Conservation (phyloP, 2,888 invertebrate genomes). For the Eucera pruinosa region DNA sequence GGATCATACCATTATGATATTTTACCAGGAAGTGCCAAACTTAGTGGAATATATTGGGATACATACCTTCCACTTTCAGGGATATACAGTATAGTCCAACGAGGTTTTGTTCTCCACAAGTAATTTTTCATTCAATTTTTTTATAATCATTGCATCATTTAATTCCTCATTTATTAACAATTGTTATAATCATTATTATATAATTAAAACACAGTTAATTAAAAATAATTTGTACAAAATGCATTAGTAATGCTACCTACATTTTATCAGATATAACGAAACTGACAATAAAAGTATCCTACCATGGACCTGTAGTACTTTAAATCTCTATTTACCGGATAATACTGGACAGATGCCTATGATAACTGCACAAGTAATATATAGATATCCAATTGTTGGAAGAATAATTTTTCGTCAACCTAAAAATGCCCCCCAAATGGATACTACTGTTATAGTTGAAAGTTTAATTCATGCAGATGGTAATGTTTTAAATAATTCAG, state of each 20-base stretch:
- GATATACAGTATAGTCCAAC: slow-evolving; percentile 90
- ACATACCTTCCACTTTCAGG: slow-evolving; percentile 94
- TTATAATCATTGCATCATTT: neutral
- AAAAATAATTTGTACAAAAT: neutral
- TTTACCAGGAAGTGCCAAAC: slow-evolving; percentile 89
- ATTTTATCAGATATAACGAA: slow-evolving; percentile 84
- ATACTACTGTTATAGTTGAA: slow-evolving; percentile 93
- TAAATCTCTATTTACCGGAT: slow-evolving; percentile 87
- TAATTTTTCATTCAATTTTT: slow-evolving; percentile 77
- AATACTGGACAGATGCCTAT: slow-evolving; percentile 90
- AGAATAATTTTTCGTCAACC: slow-evolving; percentile 93
- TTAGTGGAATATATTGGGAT: slow-evolving; percentile 92
- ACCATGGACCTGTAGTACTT: slow-evolving; percentile 88
- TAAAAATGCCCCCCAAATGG: slow-evolving; percentile 91
- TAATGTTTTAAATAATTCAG: slow-evolving; percentile 90
- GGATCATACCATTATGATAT: slow-evolving; percentile 89
- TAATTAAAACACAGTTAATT: neutral
- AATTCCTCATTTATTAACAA: neutral
- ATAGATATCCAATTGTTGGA: slow-evolving; percentile 95
- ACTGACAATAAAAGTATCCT: slow-evolving; percentile 83
- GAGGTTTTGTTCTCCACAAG: slow-evolving; percentile 92
- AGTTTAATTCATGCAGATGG: slow-evolving; percentile 95
- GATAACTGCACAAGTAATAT: slow-evolving; percentile 91
- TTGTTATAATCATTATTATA: too few relatives aligned
- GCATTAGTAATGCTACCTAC: neutral